A percentile compares a stretch with the other conserved stretches of the same genome.
These are phyloP conservation scores for Nemotelus pantherinus DNA, from an alignment of 2,888 invertebrate genomes.

Conservation along the genomic window DNA sequence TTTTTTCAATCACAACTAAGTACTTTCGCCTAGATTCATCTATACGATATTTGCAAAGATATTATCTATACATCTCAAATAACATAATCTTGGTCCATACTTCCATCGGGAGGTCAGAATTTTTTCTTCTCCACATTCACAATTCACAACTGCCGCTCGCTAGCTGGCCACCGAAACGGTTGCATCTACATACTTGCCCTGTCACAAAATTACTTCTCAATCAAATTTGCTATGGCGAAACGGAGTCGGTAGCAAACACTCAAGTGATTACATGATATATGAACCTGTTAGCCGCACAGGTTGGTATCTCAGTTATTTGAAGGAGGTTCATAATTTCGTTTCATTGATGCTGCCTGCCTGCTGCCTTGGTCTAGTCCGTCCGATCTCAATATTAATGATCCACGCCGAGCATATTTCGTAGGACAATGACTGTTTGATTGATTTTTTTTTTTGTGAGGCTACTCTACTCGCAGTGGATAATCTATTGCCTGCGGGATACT, in stretches of 20 bases:
- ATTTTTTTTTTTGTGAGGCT: constrained; percentile 19
- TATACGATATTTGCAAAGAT: constrained; percentile 23
- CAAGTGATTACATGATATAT: constrained; percentile 41
- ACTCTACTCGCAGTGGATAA: not conserved
- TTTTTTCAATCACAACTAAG: not conserved
- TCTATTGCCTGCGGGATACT: constrained; percentile 27
- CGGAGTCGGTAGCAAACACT: constrained; percentile 35
- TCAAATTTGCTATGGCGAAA: constrained; percentile 30
- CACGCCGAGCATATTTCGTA: constrained; percentile 20
- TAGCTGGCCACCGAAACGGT: not conserved
- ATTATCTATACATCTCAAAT: constrained; percentile 8
- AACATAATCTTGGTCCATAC: not conserved
- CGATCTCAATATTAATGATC: constrained; percentile 32
- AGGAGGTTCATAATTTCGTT: constrained; percentile 26
- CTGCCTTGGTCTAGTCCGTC: not conserved
- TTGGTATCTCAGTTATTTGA: not conserved
- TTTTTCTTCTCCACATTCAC: not conserved
- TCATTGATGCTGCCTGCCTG: constrained; percentile 29
- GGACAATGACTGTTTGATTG: constrained; percentile 44
- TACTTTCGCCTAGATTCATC: constrained; percentile 10
- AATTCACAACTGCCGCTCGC: not conserved
- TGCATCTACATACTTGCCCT: constrained; percentile 12
- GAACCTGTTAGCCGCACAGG: constrained; percentile 21
- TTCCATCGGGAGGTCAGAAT: constrained; percentile 25
- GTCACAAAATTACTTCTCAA: constrained; percentile 13